A percentile compares a stretch with the other conserved stretches of the same genome.
phyloP scores from a whole-genome alignment of 1,140 invertebrate genomes.

The Leptopilina boulardi region DNA sequence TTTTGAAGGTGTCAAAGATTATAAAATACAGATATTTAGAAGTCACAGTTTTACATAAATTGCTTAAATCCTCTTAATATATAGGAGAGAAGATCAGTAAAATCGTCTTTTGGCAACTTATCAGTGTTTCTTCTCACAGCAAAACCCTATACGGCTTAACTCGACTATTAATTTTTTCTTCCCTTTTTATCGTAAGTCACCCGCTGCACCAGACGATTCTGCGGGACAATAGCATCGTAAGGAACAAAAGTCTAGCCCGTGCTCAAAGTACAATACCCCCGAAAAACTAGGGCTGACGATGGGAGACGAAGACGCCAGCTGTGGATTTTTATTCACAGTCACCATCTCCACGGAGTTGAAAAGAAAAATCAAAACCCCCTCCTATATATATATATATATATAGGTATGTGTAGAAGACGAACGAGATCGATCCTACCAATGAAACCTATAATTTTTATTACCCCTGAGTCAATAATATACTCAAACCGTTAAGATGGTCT shows the following conservation, averaged over 20 bases:
- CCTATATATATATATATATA: no score
- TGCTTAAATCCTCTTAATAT: no score
- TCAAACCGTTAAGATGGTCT: conserved; percentile 13
- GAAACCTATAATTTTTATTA: conserved; percentile 34
- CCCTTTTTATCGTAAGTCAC: conserved; percentile 35
- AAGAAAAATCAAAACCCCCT: background rate
- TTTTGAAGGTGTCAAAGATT: no score
- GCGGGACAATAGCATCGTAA: conserved; percentile 22
- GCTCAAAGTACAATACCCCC: conserved; percentile 32
- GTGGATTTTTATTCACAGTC: conserved; percentile 32
- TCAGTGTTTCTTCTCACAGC: background rate
- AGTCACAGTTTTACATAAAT: no score
- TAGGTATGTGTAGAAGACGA: background rate
- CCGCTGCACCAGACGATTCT: conserved; percentile 38
- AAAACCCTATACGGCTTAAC: background rate
- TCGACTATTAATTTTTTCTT: background rate
- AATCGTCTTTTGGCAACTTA: background rate
- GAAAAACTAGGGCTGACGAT: background rate
- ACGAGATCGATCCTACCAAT: conserved; percentile 11
- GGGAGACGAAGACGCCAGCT: conserved; percentile 39
- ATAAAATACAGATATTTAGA: no score
- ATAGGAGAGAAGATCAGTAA: no score
- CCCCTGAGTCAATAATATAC: conserved; percentile 3
- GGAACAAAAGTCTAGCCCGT: conserved; percentile 41
- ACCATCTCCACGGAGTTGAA: conserved; percentile 26